These are phyloP conservation scores for Cryptocephalus primarius DNA, from an alignment of 2,888 invertebrate species.

Conservation along the genomic window DNA sequence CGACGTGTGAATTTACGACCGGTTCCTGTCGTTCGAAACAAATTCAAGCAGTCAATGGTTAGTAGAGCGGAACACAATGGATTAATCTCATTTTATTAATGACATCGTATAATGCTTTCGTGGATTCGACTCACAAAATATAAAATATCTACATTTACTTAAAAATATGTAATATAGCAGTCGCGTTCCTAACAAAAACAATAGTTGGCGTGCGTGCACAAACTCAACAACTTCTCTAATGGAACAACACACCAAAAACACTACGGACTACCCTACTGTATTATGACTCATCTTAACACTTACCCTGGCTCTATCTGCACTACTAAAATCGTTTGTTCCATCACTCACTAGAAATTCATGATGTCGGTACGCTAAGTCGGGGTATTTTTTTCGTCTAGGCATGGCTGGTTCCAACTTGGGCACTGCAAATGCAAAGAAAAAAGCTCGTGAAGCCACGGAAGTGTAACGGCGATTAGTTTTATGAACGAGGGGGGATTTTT, in stretches of 20 bases:
- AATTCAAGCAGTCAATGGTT: too few relatives aligned
- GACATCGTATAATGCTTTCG: too few relatives aligned
- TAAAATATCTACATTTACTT: slow-evolving; percentile 2
- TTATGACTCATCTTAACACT: slow-evolving; percentile 13
- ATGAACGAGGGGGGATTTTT: too few relatives aligned
- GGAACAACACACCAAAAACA: slow-evolving; percentile 4
- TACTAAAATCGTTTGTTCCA: slow-evolving; percentile 45
- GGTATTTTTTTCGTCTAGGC: slow-evolving; percentile 81
- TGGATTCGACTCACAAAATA: background rate
- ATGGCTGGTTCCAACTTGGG: slow-evolving; percentile 68
- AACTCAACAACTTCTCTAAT: slow-evolving; percentile 6
- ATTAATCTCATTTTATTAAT: too few relatives aligned
- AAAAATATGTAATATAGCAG: slow-evolving; percentile 5
- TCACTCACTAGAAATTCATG: slow-evolving; percentile 65
- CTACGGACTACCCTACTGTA: too few relatives aligned
- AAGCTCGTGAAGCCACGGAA: background rate
- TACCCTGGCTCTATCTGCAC: slow-evolving; percentile 56
- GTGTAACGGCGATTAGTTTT: too few relatives aligned
- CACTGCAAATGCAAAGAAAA: slow-evolving; percentile 20
- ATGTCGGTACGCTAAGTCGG: slow-evolving; percentile 77
- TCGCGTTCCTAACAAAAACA: slow-evolving; percentile 15
- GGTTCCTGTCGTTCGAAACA: too few relatives aligned
- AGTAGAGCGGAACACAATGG: too few relatives aligned
- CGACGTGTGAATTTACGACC: too few relatives aligned
- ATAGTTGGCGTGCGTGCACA: slow-evolving; percentile 13